Evolutionary conservation across 2,113 vertebrate species (phyloP).

Genomic region (Rhabdomys dilectus): DNA sequence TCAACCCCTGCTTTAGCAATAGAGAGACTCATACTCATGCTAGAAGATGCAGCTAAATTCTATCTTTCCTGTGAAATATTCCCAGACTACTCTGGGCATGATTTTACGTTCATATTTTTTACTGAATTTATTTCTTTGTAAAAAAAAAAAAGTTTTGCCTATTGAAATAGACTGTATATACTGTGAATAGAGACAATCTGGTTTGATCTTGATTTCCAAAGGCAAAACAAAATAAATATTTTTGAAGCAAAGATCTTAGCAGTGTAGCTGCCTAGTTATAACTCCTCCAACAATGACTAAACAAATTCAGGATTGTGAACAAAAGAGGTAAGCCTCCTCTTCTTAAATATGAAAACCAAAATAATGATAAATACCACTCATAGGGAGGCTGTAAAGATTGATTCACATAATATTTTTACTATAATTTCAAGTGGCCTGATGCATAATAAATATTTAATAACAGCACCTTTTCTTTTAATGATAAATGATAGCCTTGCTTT

Average conservation of each 20-base stretch:
- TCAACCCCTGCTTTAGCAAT: neutral
- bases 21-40: neutral
- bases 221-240: conserved; percentile 36
- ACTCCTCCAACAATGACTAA: neutral
- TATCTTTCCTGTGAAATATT: neutral
- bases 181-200: neutral
- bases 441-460: neutral
- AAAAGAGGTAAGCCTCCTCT: conserved; percentile 11
- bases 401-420: neutral
- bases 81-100: neutral
- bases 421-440: neutral
- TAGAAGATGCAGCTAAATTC: neutral
- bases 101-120: neutral
- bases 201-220: neutral
- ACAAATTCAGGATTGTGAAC: neutral
- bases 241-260: conserved; percentile 18
- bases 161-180: neutral
- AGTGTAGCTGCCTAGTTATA: neutral
- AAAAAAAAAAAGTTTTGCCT: neutral
- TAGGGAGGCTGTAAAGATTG: neutral
- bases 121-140: neutral
- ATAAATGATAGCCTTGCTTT: neutral
- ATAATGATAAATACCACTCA: neutral
- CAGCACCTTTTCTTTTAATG: neutral
- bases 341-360: conserved; percentile 7